phyloP scores from a whole-genome alignment of 1,140 invertebrate species.

The Ylistrum balloti region DNA sequence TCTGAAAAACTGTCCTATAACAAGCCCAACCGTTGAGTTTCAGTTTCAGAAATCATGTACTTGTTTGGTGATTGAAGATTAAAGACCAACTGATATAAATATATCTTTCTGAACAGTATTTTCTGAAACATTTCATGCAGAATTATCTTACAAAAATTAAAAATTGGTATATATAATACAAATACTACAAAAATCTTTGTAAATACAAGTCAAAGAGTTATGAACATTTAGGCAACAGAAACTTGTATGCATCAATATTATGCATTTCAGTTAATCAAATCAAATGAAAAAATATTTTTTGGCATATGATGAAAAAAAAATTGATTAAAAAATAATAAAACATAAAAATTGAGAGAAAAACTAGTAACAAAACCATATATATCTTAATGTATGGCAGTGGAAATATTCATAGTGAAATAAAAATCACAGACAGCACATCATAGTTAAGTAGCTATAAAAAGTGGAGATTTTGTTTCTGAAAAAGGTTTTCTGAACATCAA shows the following conservation, averaged over 20 bases:
- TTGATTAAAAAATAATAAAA: too few relatives aligned
- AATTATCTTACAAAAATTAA: background rate
- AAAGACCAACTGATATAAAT: too few relatives aligned
- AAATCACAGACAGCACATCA: background rate
- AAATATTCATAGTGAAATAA: background rate
- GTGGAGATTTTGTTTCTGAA: background rate
- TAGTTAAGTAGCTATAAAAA: background rate
- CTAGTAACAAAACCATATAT: background rate
- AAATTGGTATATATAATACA: background rate
- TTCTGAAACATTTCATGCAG: too few relatives aligned
- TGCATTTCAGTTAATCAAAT: background rate
- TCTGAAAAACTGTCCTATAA: too few relatives aligned
- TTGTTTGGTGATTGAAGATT: too few relatives aligned
- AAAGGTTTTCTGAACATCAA: background rate
- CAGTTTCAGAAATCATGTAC: too few relatives aligned
- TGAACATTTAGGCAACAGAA: background rate
- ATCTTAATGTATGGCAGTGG: background rate
- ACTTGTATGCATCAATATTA: background rate
- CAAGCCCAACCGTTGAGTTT: too few relatives aligned
- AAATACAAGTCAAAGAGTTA: background rate
- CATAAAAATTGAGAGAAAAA: background rate
- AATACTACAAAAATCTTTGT: too few relatives aligned
- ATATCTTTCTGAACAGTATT: too few relatives aligned
- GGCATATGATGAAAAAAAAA: slow-evolving; percentile 15
- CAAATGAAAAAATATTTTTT: slow-evolving; percentile 27